Evolutionary conservation across 2,113 vertebrate genomes (phyloP), one percentile per base, ranked within the genome.

Genomic region (Amazona vittata): DNA sequence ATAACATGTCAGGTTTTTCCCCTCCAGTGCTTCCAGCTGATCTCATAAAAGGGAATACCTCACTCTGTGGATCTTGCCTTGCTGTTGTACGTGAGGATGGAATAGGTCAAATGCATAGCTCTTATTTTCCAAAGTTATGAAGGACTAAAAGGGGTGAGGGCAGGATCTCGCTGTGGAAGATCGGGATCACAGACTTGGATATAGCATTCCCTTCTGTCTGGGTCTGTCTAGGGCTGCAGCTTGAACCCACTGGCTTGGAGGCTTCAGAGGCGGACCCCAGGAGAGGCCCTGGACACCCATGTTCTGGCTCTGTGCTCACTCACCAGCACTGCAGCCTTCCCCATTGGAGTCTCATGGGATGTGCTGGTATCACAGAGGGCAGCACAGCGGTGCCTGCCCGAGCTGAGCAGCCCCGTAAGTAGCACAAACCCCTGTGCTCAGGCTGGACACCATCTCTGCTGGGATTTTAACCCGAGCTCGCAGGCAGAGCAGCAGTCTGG

Each of bases 321-420:
- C 81, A 43, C 78, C 7, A 2, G 10, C 21, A n/a, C 13, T 1
- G 0, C 29, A 11, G n/a, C 70, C 62, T 62, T 65, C 46, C n/a
- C 28, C 5, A 4, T 4, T 0, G 0, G 17, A 47, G 52, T 37
- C 37, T 15, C 44, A 6, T 16, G 39, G 3, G 37, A 44, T 67
- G 69, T 35, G 60, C 31, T 68, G 5, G 29, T 6, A 6, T 24
- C 39, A 16, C 49, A 0, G 1, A 37, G 57, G 75, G 65, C 33
- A 35, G 84, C 64, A 10, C 2, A 0, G 59, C 1, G 0, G 17
- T 46, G 67, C 63, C 35, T 37, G 67, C 86, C 59, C 13, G 33
- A 57, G 67, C 89, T 73, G 52, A 79, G 59, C 67, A 24, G 4
- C 63, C 21, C 59, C 7, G 28, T 37, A 65, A 70, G 53, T 15